Evolutionary conservation across 1,140 invertebrate genomes (phyloP).

Genomic region (Pteromalus puparum): DNA sequence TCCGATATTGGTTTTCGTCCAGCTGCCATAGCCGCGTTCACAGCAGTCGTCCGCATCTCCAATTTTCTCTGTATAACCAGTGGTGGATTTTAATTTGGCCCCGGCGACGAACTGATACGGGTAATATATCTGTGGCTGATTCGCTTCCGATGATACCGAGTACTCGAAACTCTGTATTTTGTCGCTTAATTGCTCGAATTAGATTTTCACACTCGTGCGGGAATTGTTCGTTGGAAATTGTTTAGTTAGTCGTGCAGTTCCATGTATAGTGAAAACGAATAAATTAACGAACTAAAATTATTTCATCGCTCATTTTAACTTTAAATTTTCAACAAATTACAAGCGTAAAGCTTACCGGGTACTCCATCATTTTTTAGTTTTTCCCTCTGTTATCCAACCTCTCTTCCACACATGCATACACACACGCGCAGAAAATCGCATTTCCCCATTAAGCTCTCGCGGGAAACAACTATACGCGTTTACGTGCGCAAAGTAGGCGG

Average conservation of each 20-base stretch:
- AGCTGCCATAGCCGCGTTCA: background rate
- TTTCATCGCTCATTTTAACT: too few species aligned
- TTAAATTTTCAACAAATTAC: too few species aligned
- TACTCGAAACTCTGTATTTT: too few species aligned
- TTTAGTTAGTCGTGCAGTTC: too few species aligned
- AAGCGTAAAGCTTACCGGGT: too few species aligned
- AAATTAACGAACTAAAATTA: too few species aligned
- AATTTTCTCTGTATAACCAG: conserved; percentile 19
- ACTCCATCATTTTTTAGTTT: background rate
- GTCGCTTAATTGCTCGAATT: too few species aligned
- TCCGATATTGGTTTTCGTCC: conserved; percentile 16
- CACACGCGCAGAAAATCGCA: conserved; percentile 10
- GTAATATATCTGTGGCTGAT: background rate
- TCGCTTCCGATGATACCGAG: background rate
- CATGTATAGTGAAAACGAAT: background rate
- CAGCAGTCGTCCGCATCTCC: background rate
- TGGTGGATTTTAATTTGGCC: conserved; percentile 33
- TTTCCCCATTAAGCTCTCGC: background rate
- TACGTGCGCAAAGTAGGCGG: background rate
- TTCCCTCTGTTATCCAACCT: too few species aligned
- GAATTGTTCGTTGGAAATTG: too few species aligned
- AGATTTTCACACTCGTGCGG: too few species aligned
- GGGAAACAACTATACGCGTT: background rate
- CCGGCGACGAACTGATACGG: background rate
- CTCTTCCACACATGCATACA: background rate